These are phyloP conservation scores for Artibeus jamaicensis DNA, from an alignment of 2,797 vertebrate species.

Conservation along the genomic window DNA sequence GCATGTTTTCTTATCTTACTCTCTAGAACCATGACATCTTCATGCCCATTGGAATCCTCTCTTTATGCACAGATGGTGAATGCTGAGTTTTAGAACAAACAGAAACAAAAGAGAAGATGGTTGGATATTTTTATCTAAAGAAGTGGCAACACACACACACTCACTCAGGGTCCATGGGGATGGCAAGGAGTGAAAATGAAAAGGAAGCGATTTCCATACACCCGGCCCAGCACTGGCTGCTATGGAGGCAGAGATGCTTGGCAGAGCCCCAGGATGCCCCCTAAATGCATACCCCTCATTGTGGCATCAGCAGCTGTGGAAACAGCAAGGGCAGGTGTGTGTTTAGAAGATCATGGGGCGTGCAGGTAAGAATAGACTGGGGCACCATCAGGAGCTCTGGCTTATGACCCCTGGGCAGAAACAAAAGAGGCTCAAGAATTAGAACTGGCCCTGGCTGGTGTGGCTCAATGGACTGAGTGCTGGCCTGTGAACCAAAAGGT, in stretches of 20 bases:
- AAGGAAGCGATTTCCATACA: not conserved
- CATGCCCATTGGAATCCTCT: not conserved
- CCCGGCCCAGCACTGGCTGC: not conserved
- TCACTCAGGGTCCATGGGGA: accelerated
- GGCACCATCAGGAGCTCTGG: not conserved
- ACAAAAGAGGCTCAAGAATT: not conserved
- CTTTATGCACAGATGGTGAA: not conserved
- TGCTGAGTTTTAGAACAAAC: not conserved
- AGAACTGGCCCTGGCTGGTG: not conserved
- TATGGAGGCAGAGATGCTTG: not conserved
- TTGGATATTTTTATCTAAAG: not conserved
- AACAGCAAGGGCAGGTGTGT: not conserved
- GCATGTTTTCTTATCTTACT: not conserved
- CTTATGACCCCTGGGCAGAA: not conserved
- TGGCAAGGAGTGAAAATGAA: not conserved
- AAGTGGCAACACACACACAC: not conserved
- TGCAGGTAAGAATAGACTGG: not conserved
- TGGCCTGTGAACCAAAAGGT: too few species aligned
- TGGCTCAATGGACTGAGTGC: too few species aligned
- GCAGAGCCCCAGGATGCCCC: not conserved
- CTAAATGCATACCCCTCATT: not conserved
- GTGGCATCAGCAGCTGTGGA: not conserved
- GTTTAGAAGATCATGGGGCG: not conserved
- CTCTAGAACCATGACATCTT: not conserved
- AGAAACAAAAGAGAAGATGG: slow-evolving; percentile 5